phyloP scores from a whole-genome alignment of 1,140 invertebrate genomes.

The Gonioctena quinquepunctata region DNA sequence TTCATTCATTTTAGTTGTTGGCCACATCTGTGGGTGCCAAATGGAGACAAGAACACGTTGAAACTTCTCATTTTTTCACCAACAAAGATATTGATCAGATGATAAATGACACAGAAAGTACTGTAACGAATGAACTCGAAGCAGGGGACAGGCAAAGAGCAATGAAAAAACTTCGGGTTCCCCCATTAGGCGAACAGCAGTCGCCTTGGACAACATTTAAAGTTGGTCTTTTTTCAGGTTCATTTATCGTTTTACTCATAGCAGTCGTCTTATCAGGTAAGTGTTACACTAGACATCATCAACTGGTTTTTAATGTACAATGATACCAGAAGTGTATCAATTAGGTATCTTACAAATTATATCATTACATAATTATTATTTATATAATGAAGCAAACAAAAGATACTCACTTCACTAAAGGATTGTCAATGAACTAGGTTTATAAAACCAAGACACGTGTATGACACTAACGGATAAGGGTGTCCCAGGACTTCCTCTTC shows the following conservation, averaged over 20 bases:
- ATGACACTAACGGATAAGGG: no score
- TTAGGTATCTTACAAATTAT: no score
- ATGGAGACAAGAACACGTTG: conserved; percentile 82
- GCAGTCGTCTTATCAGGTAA: conserved; percentile 74
- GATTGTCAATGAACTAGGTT: no score
- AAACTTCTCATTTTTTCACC: conserved; percentile 80
- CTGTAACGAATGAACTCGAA: conserved; percentile 83
- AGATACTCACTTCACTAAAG: no score
- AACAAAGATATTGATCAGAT: conserved; percentile 87
- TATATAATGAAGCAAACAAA: no score
- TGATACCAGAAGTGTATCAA: no score
- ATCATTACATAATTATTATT: no score
- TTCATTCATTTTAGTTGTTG: conserved; percentile 61
- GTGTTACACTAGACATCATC: no score
- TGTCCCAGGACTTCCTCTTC: no score
- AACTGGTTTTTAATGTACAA: no score
- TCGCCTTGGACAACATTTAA: conserved; percentile 84
- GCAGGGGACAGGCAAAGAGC: conserved; percentile 80
- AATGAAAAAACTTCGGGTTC: conserved; percentile 86
- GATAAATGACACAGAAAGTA: conserved; percentile 81
- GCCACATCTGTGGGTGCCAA: conserved; percentile 64
- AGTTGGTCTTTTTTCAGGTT: conserved; percentile 81
- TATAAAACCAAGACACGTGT: no score
- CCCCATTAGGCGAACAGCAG: conserved; percentile 83
- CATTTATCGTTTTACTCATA: conserved; percentile 77